phyloP scores from a whole-genome alignment of 2,113 vertebrate genomes.

The Ranitomeya imitator region DNA sequence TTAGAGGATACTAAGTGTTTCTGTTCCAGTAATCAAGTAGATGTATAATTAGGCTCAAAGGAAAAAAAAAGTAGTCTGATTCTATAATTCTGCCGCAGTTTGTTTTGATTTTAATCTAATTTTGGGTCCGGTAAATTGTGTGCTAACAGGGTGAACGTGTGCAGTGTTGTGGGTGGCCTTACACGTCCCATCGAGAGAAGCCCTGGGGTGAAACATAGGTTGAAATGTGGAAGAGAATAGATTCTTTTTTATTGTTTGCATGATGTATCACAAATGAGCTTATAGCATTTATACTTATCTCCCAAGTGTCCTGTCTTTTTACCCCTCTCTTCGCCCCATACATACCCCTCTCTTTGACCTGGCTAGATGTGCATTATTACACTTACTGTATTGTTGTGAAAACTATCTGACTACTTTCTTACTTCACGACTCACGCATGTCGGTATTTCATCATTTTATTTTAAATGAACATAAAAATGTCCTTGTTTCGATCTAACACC shows the following conservation, averaged over 20 bases:
- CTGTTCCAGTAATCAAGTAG: constrained; percentile 73
- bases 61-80: constrained; percentile 1
- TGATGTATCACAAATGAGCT: background rate
- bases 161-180: constrained; percentile 36
- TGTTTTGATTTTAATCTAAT: constrained; percentile 49
- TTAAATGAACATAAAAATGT: too few species aligned
- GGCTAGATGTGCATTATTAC: too few species aligned
- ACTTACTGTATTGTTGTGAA: too few species aligned
- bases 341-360: too few species aligned
- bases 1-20: constrained; percentile 69
- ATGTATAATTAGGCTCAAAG: constrained; percentile 74
- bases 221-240: background rate
- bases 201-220: background rate
- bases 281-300: background rate
- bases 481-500: too few species aligned
- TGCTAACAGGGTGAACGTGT: constrained; percentile 57
- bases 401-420: too few species aligned
- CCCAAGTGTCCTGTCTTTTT: too few species aligned
- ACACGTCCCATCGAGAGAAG: background rate
- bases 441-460: too few species aligned
- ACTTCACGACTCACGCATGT: too few species aligned
- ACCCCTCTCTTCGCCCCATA: too few species aligned
- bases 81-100: constrained; percentile 19
- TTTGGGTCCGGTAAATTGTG: constrained; percentile 60
- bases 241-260: background rate